Percentiles rank a stretch among this genome's conserved stretches.
Conservation (phyloP, 2,113 vertebrate genomes). For the Neotoma lepida region DNA sequence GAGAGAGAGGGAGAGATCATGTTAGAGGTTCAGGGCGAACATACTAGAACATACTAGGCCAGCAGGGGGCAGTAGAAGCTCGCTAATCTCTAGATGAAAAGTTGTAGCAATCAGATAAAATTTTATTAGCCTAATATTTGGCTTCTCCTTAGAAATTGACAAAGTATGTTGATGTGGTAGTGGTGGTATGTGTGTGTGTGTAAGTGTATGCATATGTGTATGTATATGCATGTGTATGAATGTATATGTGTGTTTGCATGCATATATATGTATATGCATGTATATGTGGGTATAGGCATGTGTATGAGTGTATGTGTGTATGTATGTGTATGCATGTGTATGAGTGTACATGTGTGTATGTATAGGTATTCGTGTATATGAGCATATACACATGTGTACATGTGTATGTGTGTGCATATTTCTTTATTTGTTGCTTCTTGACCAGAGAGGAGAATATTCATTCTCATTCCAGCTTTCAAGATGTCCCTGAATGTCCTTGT, state of each 20-base stretch:
- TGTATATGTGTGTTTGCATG: neutral
- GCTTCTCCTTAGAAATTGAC: neutral
- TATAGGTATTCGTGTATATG: neutral
- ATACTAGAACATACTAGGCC: constrained; percentile 29
- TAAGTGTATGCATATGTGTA: neutral
- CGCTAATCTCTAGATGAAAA: neutral
- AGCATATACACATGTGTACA: too few relatives aligned
- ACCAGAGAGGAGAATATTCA: neutral
- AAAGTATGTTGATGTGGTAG: neutral
- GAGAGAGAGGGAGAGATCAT: neutral
- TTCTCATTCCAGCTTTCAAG: neutral
- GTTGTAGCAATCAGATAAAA: neutral
- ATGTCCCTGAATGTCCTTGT: neutral
- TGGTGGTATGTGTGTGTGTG: neutral
- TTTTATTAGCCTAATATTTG: neutral
- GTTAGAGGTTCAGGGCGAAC: neutral
- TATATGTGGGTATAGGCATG: neutral
- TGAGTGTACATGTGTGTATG: neutral
- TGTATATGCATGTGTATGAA: neutral
- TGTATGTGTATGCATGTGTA: neutral
- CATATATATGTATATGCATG: neutral
- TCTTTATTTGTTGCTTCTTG: neutral
- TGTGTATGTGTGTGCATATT: neutral
- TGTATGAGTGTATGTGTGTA: neutral
- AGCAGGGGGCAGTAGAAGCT: constrained; percentile 74